Percentiles rank a stretch among this genome's conserved stretches.
phyloP scores from a whole-genome alignment of 2,113 vertebrate genomes.

The Microcebus murinus region DNA sequence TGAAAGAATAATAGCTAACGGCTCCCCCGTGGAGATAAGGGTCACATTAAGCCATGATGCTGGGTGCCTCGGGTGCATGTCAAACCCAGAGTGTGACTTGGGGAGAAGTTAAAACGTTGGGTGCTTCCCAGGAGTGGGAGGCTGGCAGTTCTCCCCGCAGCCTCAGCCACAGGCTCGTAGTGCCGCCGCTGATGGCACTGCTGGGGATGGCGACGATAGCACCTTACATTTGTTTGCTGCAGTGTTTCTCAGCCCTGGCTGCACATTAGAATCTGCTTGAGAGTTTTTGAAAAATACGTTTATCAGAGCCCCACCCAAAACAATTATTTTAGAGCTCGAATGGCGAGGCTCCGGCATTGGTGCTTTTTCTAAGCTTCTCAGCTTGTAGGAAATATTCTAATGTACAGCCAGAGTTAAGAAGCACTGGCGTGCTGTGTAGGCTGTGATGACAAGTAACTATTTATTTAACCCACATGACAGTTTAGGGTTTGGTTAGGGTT shows the following conservation, averaged over 20 bases:
- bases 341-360: not conserved
- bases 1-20: not conserved
- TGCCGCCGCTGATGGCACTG: too few species aligned
- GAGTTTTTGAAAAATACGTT: not conserved
- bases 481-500: not conserved
- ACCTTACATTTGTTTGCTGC: not conserved
- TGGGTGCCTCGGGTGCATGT: not conserved
- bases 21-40: not conserved
- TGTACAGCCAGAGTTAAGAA: not conserved
- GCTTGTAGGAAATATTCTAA: not conserved
- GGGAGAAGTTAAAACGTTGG: constrained; percentile 6
- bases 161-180: not conserved
- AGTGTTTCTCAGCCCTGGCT: not conserved
- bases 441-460: constrained; percentile 51
- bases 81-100: not conserved
- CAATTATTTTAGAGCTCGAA: constrained; percentile 37
- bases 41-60: not conserved
- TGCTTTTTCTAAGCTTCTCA: not conserved
- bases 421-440: not conserved
- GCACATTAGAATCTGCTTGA: not conserved
- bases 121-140: not conserved
- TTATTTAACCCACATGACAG: not conserved
- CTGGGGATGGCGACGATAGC: rapidly evolving
- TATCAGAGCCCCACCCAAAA: not conserved
- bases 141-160: not conserved